These are phyloP conservation scores for Electrona antarctica DNA, from an alignment of 2,113 vertebrate species.

Conservation along the genomic window DNA sequence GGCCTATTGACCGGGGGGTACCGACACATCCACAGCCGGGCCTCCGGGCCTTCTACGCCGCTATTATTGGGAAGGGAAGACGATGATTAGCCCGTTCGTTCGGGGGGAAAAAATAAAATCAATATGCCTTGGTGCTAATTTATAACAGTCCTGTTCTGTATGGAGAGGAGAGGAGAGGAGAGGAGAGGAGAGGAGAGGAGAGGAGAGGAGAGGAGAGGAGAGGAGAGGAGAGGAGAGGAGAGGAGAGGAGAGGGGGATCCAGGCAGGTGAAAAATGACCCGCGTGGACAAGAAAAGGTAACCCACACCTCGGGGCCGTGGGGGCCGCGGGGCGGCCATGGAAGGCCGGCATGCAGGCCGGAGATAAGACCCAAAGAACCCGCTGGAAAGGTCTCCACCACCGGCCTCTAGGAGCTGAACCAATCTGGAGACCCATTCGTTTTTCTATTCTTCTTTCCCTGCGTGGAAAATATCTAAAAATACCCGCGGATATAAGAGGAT, in stretches of 20 bases:
- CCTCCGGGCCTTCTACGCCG: too few species aligned
- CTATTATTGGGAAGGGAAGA: background rate
- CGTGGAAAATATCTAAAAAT: conserved; percentile 39
- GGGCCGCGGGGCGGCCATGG: background rate
- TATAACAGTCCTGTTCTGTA: conserved; percentile 57
- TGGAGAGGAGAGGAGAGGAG: too few species aligned
- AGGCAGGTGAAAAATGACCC: conserved; percentile 62
- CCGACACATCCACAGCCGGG: too few species aligned
- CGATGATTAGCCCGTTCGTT: conserved; percentile 63
- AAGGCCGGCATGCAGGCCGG: conserved; percentile 34
- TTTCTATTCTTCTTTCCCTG: conserved; percentile 11
- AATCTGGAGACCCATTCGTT: background rate
- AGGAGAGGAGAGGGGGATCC: conserved; percentile 46
- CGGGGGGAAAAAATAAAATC: conserved; percentile 63
- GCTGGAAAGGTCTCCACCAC: conserved; percentile 51
- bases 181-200: background rate
- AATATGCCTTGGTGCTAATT: conserved; percentile 62
- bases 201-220: conserved; percentile 19
- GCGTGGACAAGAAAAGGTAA: background rate
- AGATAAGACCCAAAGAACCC: conserved; percentile 48
- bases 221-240: too few species aligned
- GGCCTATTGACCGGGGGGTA: too few species aligned
- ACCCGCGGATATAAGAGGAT: conserved; percentile 22
- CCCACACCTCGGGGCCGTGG: too few species aligned
- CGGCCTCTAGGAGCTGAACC: background rate